phyloP scores from a whole-genome alignment of 2,113 vertebrate genomes.

The Uria lomvia region DNA sequence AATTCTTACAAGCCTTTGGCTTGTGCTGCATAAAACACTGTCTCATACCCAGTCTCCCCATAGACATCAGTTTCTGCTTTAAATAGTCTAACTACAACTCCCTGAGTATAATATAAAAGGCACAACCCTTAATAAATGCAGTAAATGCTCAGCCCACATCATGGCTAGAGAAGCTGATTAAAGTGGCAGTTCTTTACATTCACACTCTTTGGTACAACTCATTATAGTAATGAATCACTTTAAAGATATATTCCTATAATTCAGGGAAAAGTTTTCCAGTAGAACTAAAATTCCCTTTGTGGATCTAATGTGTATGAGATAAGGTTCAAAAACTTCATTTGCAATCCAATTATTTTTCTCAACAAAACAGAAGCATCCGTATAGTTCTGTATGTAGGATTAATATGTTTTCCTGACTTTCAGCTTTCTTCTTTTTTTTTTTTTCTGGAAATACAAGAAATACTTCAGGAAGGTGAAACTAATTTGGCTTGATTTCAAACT shows the following conservation, averaged over 20 bases:
- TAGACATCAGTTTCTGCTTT: slow-evolving; percentile 9
- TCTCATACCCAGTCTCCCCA: background rate
- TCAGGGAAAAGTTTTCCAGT: background rate
- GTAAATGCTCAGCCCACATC: background rate
- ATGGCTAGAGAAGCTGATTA: background rate
- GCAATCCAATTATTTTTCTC: background rate
- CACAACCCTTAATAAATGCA: background rate
- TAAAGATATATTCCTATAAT: background rate
- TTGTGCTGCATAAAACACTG: background rate
- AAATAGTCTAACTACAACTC: background rate
- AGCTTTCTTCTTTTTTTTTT: background rate
- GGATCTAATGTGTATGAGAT: background rate
- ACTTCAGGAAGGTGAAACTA: slow-evolving; percentile 27
- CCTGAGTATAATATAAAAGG: background rate
- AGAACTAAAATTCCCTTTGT: background rate
- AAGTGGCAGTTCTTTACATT: background rate
- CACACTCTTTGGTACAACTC: background rate
- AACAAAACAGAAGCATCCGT: background rate
- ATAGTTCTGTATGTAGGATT: background rate
- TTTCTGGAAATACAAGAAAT: background rate
- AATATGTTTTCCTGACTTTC: background rate
- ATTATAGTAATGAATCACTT: background rate
- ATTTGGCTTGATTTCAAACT: slow-evolving; percentile 35
- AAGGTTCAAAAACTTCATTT: background rate
- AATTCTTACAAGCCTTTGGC: background rate